Conservation (phyloP, 2,888 invertebrate genomes). For the Biston stratarius region DNA sequence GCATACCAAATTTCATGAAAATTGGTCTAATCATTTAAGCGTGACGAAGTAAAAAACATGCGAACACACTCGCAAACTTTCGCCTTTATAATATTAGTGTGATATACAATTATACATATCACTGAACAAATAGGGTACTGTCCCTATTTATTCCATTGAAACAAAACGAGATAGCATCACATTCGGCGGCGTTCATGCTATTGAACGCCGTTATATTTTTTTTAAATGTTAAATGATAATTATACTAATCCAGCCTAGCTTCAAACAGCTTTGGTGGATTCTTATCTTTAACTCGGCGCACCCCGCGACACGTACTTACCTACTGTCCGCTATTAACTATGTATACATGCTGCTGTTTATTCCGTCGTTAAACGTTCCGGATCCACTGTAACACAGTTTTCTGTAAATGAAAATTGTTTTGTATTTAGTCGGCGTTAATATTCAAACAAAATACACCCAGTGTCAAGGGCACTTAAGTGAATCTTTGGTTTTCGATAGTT, state of each 20-base stretch:
- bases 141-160: no score
- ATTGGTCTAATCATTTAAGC: no score
- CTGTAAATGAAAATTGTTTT: conserved; percentile 46
- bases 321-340: conserved; percentile 53
- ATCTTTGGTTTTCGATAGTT: background rate
- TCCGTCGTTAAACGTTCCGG: conserved; percentile 41
- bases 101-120: no score
- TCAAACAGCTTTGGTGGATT: background rate
- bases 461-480: conserved; percentile 7
- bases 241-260: background rate
- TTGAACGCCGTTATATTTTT: no score
- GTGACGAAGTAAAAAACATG: no score
- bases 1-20: no score
- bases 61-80: no score
- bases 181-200: no score
- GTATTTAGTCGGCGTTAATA: conserved; percentile 38
- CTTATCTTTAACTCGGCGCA: background rate
- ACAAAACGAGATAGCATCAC: no score
- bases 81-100: no score
- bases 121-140: no score
- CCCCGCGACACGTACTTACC: background rate
- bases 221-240: background rate
- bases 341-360: conserved; percentile 51
- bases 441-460: background rate
- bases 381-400: conserved; percentile 41